Conservation (phyloP, 2,113 vertebrate species). For the Catharus minimus region DNA sequence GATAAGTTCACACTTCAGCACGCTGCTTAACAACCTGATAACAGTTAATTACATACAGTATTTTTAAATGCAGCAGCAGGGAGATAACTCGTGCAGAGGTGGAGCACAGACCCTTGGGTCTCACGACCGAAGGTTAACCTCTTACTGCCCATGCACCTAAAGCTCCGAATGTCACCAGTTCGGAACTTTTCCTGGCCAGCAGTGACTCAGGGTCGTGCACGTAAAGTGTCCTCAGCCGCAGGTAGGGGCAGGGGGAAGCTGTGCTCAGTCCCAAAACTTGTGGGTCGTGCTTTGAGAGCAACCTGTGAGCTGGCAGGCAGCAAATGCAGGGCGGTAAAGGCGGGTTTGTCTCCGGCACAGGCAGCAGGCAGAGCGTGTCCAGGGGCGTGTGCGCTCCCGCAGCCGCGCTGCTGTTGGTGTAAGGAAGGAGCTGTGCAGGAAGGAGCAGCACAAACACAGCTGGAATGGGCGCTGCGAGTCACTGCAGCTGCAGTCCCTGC, state of each 20-base stretch:
- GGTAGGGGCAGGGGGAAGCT: neutral
- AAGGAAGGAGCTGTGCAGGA: slow-evolving; percentile 31
- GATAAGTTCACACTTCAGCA: slow-evolving; percentile 76
- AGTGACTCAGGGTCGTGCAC: neutral
- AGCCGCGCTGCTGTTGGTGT: neutral
- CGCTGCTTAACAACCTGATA: slow-evolving; percentile 70
- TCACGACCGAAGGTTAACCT: neutral
- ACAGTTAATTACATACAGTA: slow-evolving; percentile 61
- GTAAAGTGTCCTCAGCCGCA: rapidly evolving
- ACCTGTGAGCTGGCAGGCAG: neutral
- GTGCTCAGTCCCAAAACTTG: rapidly evolving
- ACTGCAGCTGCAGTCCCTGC: neutral
- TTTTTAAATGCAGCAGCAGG: slow-evolving; percentile 52
- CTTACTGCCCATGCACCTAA: neutral
- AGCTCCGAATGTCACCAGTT: slow-evolving; percentile 9
- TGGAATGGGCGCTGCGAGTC: neutral
- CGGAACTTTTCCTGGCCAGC: neutral
- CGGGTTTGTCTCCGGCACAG: neutral
- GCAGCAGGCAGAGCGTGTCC: neutral
- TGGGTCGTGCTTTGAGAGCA: neutral
- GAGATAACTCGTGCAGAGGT: slow-evolving; percentile 35
- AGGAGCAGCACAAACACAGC: slow-evolving; percentile 61
- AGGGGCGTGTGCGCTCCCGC: neutral
- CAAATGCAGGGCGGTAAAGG: rapidly evolving
- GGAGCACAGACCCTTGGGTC: slow-evolving; percentile 2